These are phyloP conservation scores for Egretta garzetta DNA, from an alignment of 2,113 vertebrate genomes.

Conservation along the genomic window DNA sequence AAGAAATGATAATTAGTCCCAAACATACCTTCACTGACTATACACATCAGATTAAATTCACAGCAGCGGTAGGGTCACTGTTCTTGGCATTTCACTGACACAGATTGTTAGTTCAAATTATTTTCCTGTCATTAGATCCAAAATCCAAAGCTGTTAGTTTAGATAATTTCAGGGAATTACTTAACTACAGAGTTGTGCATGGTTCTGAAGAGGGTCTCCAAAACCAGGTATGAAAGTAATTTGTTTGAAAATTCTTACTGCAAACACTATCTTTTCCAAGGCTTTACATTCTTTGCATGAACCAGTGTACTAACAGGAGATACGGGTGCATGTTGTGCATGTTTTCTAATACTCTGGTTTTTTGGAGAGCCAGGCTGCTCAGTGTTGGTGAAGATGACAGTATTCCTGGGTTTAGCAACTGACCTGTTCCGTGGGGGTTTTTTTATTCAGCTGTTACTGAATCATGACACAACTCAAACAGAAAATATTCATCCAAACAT, in stretches of 20 bases:
- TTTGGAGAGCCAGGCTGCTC: not conserved
- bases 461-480: not conserved
- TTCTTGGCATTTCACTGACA: not conserved
- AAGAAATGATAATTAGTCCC: not conserved
- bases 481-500: not conserved
- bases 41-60: not conserved
- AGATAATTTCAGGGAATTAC: not conserved
- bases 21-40: not conserved
- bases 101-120: not conserved
- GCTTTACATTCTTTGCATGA: constrained; percentile 47
- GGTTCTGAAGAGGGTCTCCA: not conserved
- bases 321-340: constrained; percentile 22
- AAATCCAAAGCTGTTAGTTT: not conserved
- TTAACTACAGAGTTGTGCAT: not conserved
- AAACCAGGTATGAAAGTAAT: not conserved
- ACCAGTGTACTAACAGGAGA: constrained; percentile 38
- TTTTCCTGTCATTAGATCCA: not conserved
- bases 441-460: not conserved
- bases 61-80: not conserved
- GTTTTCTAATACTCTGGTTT: constrained; percentile 29
- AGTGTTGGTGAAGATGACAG: not conserved
- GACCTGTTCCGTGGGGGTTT: not conserved
- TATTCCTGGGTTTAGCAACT: not conserved
- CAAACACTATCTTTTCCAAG: constrained; percentile 65
- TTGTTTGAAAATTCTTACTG: constrained; percentile 56